Evolutionary conservation across 1,140 invertebrate genomes (phyloP).

Genomic region (Cephus cinctus): DNA sequence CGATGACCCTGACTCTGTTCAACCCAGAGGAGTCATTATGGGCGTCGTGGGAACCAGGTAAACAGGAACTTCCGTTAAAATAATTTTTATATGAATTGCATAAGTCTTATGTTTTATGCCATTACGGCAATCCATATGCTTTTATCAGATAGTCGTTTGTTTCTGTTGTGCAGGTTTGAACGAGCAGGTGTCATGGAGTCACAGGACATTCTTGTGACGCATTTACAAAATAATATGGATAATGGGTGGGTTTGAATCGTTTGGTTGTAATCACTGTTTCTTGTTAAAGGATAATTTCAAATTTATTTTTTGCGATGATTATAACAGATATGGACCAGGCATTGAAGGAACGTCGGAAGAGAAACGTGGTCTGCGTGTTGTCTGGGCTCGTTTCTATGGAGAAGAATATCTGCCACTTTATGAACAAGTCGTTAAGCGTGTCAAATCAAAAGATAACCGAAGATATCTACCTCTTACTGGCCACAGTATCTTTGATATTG

Average conservation of each 20-base stretch:
- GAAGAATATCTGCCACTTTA: slow-evolving; percentile 42
- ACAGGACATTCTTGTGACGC: slow-evolving; percentile 57
- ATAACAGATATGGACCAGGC: slow-evolving; percentile 22
- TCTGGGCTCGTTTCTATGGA: slow-evolving; percentile 50
- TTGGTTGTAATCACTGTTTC: not conserved
- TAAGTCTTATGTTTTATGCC: slow-evolving; percentile 11
- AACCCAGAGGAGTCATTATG: slow-evolving; percentile 48
- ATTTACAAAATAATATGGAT: slow-evolving; percentile 53
- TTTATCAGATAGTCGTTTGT: not conserved
- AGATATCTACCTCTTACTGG: slow-evolving; percentile 34
- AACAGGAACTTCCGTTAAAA: too few relatives aligned
- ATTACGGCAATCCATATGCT: not conserved
- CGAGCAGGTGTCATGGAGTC: slow-evolving; percentile 58
- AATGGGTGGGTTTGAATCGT: slow-evolving; percentile 46
- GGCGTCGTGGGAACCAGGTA: slow-evolving; percentile 43
- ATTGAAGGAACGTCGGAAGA: slow-evolving; percentile 25
- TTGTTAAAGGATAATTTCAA: not conserved
- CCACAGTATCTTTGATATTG: slow-evolving; percentile 45
- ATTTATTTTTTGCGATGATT: slow-evolving; percentile 4
- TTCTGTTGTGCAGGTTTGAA: slow-evolving; percentile 39
- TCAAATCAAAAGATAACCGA: slow-evolving; percentile 38
- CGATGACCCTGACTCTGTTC: slow-evolving; percentile 36
- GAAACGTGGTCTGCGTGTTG: slow-evolving; percentile 27
- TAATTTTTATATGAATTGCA: slow-evolving; percentile 11
- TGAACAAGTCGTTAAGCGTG: slow-evolving; percentile 33